Conservation (phyloP, 1,140 invertebrate species). For the Parapsyche elsis region DNA sequence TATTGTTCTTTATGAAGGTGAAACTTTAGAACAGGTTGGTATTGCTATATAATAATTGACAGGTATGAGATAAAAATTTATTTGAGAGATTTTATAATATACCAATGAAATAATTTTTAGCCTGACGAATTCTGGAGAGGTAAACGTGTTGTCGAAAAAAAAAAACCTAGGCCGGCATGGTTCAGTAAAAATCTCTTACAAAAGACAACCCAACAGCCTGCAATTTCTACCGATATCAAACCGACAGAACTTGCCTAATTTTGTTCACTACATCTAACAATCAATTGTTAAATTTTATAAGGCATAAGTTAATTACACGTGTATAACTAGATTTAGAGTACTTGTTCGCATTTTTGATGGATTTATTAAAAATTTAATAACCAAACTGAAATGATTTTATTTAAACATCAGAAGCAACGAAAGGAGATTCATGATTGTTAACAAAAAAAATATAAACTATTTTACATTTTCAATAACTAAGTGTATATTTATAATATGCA, state of each 20-base stretch:
- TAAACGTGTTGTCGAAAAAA: conserved; percentile 79
- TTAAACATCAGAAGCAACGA: too few relatives aligned
- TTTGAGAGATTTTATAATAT: background rate
- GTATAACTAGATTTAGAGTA: too few relatives aligned
- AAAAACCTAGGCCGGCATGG: conserved; percentile 79
- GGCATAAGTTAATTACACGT: too few relatives aligned
- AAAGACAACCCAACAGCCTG: conserved; percentile 75
- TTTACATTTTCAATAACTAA: too few relatives aligned
- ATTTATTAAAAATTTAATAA: too few relatives aligned
- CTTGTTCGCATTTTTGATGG: too few relatives aligned
- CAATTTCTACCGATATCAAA: conserved; percentile 76
- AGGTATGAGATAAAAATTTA: background rate
- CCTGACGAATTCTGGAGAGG: conserved; percentile 68
- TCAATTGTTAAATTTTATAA: too few relatives aligned
- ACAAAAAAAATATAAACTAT: too few relatives aligned
- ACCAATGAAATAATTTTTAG: conserved; percentile 53
- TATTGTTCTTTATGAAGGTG: conserved; percentile 84
- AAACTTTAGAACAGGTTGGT: conserved; percentile 70
- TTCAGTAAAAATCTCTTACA: conserved; percentile 85
- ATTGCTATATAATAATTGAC: conserved; percentile 28
- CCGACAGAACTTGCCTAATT: conserved; percentile 77
- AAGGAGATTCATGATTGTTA: too few relatives aligned
- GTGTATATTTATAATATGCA: too few relatives aligned
- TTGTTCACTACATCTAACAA: too few relatives aligned
- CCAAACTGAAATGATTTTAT: too few relatives aligned